phyloP scores from a whole-genome alignment of 2,888 invertebrate genomes.

The Clistopyga incitator region DNA sequence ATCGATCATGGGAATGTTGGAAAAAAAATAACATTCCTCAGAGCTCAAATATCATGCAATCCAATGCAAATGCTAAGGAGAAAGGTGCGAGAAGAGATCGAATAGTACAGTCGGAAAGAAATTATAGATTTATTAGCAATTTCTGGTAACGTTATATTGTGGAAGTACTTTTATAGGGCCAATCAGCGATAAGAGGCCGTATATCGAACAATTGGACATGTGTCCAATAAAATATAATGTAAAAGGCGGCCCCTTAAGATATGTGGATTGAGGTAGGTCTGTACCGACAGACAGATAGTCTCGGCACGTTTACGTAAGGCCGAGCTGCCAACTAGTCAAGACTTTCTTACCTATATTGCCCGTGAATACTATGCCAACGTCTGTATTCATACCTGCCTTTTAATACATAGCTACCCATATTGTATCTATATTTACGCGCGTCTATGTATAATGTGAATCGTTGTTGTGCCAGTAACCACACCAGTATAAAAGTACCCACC shows the following conservation, averaged over 20 bases:
- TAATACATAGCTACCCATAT: slow-evolving; percentile 7
- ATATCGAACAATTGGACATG: not conserved
- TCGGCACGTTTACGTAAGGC: slow-evolving; percentile 58
- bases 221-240: slow-evolving; percentile 46
- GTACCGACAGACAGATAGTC: slow-evolving; percentile 60
- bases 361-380: slow-evolving; percentile 56
- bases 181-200: not conserved
- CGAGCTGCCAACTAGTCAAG: slow-evolving; percentile 28
- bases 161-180: not conserved
- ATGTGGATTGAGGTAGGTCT: slow-evolving; percentile 74
- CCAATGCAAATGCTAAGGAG: not conserved
- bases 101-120: not conserved
- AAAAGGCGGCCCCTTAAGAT: slow-evolving; percentile 49
- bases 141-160: not conserved
- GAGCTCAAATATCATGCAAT: not conserved
- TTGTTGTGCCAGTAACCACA: slow-evolving; percentile 48
- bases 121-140: not conserved
- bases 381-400: slow-evolving; percentile 31
- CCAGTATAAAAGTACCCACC: slow-evolving; percentile 28
- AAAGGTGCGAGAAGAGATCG: not conserved
- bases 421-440: not conserved
- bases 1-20: not conserved
- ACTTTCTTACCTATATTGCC: slow-evolving; percentile 36
- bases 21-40: not conserved
- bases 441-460: slow-evolving; percentile 31